Evolutionary conservation across 2,797 vertebrate genomes (phyloP).

Genomic region (Tiaroga cobitis): DNA sequence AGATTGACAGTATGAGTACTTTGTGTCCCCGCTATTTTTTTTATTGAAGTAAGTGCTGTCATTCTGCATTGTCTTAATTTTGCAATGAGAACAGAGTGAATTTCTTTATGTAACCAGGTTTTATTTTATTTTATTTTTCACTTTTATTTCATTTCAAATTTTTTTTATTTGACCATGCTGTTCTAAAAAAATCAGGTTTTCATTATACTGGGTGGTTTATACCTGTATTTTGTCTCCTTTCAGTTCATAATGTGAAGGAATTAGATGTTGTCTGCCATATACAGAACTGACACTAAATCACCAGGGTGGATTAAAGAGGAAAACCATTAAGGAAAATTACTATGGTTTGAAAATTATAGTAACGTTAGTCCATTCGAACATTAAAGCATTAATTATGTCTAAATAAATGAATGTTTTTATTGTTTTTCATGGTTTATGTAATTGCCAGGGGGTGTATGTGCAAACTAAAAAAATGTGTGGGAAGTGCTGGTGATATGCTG

Average conservation of each 20-base stretch:
- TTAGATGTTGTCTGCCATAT: background rate
- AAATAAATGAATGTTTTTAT: background rate
- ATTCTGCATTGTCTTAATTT: conserved; percentile 6
- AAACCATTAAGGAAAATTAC: background rate
- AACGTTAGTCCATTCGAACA: background rate
- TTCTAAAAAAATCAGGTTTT: background rate
- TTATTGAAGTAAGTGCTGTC: conserved; percentile 4
- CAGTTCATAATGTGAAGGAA: background rate
- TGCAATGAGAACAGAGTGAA: background rate
- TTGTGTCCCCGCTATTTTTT: background rate
- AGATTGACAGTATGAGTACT: background rate
- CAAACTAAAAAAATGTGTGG: conserved; percentile 9
- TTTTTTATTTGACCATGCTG: background rate
- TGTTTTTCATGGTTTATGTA: conserved; percentile 4
- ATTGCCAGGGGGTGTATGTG: conserved; percentile 9
- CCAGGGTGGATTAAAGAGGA: background rate
- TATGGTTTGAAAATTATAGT: background rate
- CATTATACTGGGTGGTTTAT: background rate
- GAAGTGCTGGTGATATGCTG: conserved; percentile 15
- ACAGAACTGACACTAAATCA: background rate
- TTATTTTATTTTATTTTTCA: background rate
- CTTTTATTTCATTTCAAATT: background rate
- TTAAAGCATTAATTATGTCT: background rate
- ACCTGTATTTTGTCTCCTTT: background rate
- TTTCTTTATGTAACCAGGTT: background rate